Evolutionary conservation across 2,113 vertebrate species (phyloP), one percentile per base, ranked within the genome.

Genomic region (Phoenicopterus ruber): DNA sequence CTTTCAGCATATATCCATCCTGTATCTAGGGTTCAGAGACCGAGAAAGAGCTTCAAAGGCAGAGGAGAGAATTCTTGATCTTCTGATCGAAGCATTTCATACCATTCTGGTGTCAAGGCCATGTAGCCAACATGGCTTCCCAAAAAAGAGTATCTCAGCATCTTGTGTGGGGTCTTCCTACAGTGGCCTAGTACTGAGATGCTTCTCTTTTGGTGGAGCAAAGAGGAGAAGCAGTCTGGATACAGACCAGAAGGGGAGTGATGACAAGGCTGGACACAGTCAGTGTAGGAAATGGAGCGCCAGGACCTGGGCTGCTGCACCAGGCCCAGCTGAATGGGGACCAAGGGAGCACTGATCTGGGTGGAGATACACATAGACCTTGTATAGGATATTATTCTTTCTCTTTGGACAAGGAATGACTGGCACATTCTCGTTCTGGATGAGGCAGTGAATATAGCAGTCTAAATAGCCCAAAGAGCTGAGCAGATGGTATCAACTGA

Each of bases 401-500:
- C 40, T 77, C 7, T 74, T 76, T 58, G 34, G n/a, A 58, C 62
- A 58, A 42, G 26, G 57, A 91, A 57, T 14, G 36, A 46, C 29
- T 69, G 13, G 17, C n/a, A 32, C 36, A 58, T 57, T 70, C 57
- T 86, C 12, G 4, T 86, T 61, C 46, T 88, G 71, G 49, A 38
- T 50, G 49, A 92, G 29, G 72, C 76, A 83, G 58, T 59, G 76
- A 78, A 63, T 57, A 29, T 2, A 44, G 42, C 12, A 86, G 17
- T 76, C n/a, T 69, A 54, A 81, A 92, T 2, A 92, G 25, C 83
- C 77, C 72, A 44, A 74, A 76, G 38, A 73, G 20, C 85, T 31
- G 46, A 82, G 85, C 82, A 95, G 83, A 94, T 71, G 86, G 82
- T 38, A 71, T 59, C 52, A 55, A 31, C 28, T 49, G 40, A 88